phyloP scores from a whole-genome alignment of 2,113 vertebrate genomes.

The Pomatorhinus ruficollis region DNA sequence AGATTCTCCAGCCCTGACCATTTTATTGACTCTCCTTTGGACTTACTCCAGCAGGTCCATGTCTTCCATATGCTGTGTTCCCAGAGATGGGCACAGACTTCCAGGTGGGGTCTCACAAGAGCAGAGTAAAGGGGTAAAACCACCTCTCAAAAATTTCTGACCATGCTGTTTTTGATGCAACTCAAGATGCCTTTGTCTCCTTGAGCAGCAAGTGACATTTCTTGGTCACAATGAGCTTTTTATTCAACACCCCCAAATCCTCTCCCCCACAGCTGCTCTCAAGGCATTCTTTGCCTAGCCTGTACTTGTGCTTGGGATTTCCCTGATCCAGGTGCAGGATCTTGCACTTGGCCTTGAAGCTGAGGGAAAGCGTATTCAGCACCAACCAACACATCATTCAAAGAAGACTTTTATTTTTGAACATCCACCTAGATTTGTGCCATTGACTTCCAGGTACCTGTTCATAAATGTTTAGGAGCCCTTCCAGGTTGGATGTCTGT shows the following conservation, averaged over 20 bases:
- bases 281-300: background rate
- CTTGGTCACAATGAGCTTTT: background rate
- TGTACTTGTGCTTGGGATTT: background rate
- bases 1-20: background rate
- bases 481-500: background rate
- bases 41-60: background rate
- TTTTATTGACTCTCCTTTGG: background rate
- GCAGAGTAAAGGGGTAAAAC: rapidly evolving
- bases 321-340: background rate
- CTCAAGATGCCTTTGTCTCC: background rate
- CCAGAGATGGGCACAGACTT: background rate
- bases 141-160: background rate
- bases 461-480: background rate
- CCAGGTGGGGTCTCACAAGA: background rate
- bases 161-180: background rate
- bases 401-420: background rate
- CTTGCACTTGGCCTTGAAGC: background rate
- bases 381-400: background rate
- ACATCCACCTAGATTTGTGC: background rate
- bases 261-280: rapidly evolving
- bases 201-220: background rate
- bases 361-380: background rate
- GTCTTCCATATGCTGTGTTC: background rate
- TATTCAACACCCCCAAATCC: background rate
- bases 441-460: background rate